These are phyloP conservation scores for Hedychridium roseum DNA, from an alignment of 2,888 invertebrate genomes.

Conservation along the genomic window DNA sequence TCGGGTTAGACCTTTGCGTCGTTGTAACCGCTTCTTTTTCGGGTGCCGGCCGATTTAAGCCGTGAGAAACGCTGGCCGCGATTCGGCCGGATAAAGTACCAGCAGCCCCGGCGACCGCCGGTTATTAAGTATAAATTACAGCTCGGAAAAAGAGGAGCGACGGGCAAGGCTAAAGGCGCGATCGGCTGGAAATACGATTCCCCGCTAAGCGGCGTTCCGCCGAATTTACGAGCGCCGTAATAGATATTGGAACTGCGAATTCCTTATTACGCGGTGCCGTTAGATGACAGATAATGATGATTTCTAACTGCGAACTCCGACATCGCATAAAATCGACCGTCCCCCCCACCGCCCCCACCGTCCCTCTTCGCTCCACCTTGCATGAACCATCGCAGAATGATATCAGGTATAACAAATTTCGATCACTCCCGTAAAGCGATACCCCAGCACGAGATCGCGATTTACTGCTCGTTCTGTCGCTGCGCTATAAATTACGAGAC, in stretches of 20 bases:
- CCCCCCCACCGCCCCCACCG: constrained; percentile 18
- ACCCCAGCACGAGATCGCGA: no score
- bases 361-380: constrained; percentile 23
- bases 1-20: no score
- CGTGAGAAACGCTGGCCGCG: constrained; percentile 23
- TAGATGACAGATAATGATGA: constrained; percentile 44
- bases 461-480: no score
- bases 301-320: constrained; percentile 40
- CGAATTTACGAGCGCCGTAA: constrained; percentile 39
- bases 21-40: no score
- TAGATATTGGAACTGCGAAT: constrained; percentile 44
- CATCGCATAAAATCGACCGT: constrained; percentile 19
- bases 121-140: constrained; percentile 44
- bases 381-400: no score
- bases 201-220: constrained; percentile 26
- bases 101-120: constrained; percentile 11
- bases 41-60: constrained; percentile 29
- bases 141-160: constrained; percentile 5
- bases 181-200: constrained; percentile 44
- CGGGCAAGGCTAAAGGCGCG: constrained; percentile 23
- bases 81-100: constrained; percentile 15
- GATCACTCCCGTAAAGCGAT: no score
- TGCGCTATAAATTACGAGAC: no score
- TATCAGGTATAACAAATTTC: no score
- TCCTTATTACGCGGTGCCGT: constrained; percentile 42